Base-by-base conservation (phyloP, 2,888 invertebrate genomes). In the Branchinecta sandiegonensis region DNA sequence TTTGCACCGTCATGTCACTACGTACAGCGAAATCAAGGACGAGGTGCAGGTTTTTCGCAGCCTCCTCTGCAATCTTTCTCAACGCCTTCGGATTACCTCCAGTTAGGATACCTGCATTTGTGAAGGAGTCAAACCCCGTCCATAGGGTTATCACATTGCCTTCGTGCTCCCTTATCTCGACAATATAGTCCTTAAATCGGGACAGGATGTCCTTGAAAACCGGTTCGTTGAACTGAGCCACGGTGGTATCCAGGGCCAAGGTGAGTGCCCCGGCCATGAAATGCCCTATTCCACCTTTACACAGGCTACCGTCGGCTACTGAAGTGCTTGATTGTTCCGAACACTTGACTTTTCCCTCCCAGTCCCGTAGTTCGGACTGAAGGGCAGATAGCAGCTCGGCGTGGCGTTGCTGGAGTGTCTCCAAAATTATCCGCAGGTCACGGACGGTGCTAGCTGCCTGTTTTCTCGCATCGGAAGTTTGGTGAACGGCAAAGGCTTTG, bases 221-320 rank as follows among this genome's bases (percentile, higher is more conserved):
- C n/a, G 23, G n/a, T 17, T 56, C 63, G 23, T 56, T 56, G 23
- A 56, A 56, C 23, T 56, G 63, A 17, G 63, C 63, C 63, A 56
- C 63, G 1, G 63, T 56, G 9, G 23, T 56, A 10, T 56, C 63
- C n/a, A 17, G 63, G 23, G 63, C 63, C 63, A 56, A 17, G 23
- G 63, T 56, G 14, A 56, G n/a, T 17, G 63, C 63, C n/a, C 63
- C 63, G n/a, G 63, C 63, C n/a, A 56, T 23, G 23, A 56, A 56
- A 56, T 56, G 63, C 9, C 63, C 63, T 56, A 17, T 56, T 56
- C 63, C 63, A 10, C n/a, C n/a, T 17, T n/a, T 23, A 56, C 63
- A 56, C 8, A 56, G 23, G 8, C 63, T 11, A 56, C 23, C 23
- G 63, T 56, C 63, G 8, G 23, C 23, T 56, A 56, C 63, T 17